Evolutionary conservation across 2,113 vertebrate species (phyloP).

Genomic region (Ceyx cyanopectus): DNA sequence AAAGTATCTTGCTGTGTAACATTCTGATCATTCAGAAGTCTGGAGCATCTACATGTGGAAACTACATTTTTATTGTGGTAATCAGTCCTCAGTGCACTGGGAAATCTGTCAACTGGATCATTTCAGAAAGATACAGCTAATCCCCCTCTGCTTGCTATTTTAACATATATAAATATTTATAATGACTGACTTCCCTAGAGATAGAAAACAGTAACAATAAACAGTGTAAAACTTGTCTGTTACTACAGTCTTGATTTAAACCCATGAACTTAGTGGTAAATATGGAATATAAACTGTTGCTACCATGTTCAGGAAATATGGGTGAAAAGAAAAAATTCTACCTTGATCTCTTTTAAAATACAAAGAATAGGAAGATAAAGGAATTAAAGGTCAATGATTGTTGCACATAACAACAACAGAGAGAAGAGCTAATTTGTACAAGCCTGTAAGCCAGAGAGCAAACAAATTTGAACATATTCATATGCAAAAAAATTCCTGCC

Average conservation of each 20-base stretch:
- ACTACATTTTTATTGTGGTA: not conserved
- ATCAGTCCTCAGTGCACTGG: not conserved
- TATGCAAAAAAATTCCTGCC: not conserved
- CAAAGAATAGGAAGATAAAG: not conserved
- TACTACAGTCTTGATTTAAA: not conserved
- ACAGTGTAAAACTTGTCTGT: not conserved
- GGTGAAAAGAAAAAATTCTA: not conserved
- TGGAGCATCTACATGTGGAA: not conserved
- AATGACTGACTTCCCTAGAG: not conserved
- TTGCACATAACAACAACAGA: not conserved
- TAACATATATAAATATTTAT: constrained; percentile 15
- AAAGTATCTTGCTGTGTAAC: not conserved
- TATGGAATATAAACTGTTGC: not conserved
- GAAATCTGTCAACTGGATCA: not conserved
- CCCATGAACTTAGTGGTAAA: not conserved
- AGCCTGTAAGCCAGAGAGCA: not conserved
- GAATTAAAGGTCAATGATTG: not conserved
- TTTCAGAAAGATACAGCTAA: not conserved
- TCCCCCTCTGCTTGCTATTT: not conserved
- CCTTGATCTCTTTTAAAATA: not conserved
- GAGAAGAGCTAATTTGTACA: not conserved
- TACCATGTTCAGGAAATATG: not conserved
- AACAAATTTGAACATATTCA: not conserved
- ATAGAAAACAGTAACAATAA: not conserved
- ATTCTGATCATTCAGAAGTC: not conserved